Evolutionary conservation across 2,113 vertebrate genomes (phyloP).

Genomic region (Clupea harengus): DNA sequence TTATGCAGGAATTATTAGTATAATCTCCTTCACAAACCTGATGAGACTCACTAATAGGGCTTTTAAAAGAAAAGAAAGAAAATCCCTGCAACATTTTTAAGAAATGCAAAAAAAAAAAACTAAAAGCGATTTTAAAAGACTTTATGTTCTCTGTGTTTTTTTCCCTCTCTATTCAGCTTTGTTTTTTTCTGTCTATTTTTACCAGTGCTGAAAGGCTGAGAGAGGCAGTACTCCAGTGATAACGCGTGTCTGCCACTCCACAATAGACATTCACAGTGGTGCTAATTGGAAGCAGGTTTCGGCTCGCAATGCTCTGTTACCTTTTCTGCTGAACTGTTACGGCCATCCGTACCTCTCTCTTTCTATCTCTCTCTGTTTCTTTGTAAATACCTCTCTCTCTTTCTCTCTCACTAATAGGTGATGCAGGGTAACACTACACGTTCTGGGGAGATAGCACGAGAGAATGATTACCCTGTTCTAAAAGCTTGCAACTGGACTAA

Average conservation of each 20-base stretch:
- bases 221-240: neutral
- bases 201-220: neutral
- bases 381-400: neutral
- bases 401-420: neutral
- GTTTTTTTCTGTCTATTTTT: neutral
- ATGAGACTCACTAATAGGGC: neutral
- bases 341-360: neutral
- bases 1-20: neutral
- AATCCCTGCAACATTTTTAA: neutral
- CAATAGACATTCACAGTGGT: constrained; percentile 78
- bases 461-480: neutral
- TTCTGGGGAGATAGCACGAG: neutral
- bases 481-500: neutral
- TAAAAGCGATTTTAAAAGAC: neutral
- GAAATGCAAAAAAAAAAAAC: neutral
- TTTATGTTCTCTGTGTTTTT: neutral
- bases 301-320: constrained; percentile 77
- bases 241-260: constrained; percentile 45
- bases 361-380: neutral
- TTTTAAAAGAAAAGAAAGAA: neutral
- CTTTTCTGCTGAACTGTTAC: constrained; percentile 81
- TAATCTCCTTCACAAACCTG: neutral
- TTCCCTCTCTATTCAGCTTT: neutral
- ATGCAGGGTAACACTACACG: neutral
- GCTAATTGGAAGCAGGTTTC: constrained; percentile 86